Base-by-base conservation (phyloP, 2,797 vertebrate genomes). In the Artibeus lituratus region DNA sequence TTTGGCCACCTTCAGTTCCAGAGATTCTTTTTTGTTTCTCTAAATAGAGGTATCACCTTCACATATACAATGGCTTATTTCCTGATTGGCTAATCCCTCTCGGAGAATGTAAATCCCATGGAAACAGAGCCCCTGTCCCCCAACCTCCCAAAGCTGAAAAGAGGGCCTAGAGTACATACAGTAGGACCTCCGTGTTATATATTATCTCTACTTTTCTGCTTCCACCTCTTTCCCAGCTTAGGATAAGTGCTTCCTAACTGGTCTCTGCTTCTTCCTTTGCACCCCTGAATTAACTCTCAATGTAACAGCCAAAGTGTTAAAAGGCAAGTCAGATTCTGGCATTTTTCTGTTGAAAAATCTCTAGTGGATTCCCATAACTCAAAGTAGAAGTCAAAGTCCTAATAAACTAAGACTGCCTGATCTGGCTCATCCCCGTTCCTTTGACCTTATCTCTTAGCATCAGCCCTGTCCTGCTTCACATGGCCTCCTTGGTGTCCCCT, bases 331-430 rank as follows among this genome's bases (percentile, higher is more conserved):
- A 15, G 44, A 44, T 72, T 88, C 44, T 84, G 21, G 72, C 18
- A 59, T 37, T 84, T 69, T 29, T 65, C 53, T 72, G n/a, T 69
- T 90, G 22, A 76, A 77, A 74, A 73, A 35, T 51, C 51, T 70
- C 26, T 26, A 51, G 19, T 24, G 32, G 47, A n/a, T 81, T 72
- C 42, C 49, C 19, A 35, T 12, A 62, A 73, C 59, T 91, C 83
- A 59, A 72, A 76, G 18, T 76, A 90, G 82, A 69, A 72, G n/a
- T 14, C 35, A n/a, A 62, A 81, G 35, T 88, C 22, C 18, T 51
- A 59, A 69, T 37, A 42, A 42, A 72, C 12, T 4, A 42, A 1
- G 19, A 15, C 26, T 21, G 5, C 26, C 8, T 22, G 18, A 73
- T 42, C 37, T 42, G 19, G 24, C 47, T 59, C 29, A 22, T 1